phyloP scores from a whole-genome alignment of 2,888 invertebrate genomes.

The Latrodectus elegans region DNA sequence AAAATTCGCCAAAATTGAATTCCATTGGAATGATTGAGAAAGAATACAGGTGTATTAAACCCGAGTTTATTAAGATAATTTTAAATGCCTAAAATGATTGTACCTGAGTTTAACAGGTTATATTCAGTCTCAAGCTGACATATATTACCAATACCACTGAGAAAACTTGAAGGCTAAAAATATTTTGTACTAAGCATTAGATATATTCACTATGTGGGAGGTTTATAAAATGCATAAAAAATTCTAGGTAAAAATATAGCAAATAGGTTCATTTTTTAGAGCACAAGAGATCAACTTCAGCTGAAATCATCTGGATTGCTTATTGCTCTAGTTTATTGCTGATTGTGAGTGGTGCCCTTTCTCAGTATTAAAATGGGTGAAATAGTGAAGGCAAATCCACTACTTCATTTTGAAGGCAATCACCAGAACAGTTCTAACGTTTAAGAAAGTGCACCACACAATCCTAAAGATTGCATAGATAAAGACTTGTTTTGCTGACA shows the following conservation, averaged over 20 bases:
- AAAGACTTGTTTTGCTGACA: conserved; percentile 29
- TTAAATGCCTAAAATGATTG: not conserved
- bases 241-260: conserved; percentile 28
- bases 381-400: not conserved
- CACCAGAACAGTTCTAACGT: conserved; percentile 8
- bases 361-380: not conserved
- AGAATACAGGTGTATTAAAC: no score
- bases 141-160: conserved; percentile 1
- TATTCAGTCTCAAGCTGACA: not conserved
- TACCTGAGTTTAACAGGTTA: not conserved
- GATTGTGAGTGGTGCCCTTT: conserved; percentile 46
- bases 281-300: conserved; percentile 29
- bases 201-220: conserved; percentile 38
- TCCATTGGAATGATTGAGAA: no score
- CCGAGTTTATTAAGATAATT: no score
- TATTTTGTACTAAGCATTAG: conserved; percentile 65
- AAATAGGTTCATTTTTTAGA: conserved; percentile 30
- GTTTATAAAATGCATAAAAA: conserved; percentile 52
- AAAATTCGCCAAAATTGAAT: no score
- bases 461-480: conserved; percentile 56
- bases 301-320: conserved; percentile 34
- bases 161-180: conserved; percentile 48
- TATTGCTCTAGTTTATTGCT: conserved; percentile 57
- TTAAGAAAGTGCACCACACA: conserved; percentile 51
- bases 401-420: not conserved